Percentiles rank a stretch among this genome's conserved stretches.
Evolutionary conservation across 2,113 vertebrate species (phyloP).

Genomic region (Calyptommatus sinebrachiatus): DNA sequence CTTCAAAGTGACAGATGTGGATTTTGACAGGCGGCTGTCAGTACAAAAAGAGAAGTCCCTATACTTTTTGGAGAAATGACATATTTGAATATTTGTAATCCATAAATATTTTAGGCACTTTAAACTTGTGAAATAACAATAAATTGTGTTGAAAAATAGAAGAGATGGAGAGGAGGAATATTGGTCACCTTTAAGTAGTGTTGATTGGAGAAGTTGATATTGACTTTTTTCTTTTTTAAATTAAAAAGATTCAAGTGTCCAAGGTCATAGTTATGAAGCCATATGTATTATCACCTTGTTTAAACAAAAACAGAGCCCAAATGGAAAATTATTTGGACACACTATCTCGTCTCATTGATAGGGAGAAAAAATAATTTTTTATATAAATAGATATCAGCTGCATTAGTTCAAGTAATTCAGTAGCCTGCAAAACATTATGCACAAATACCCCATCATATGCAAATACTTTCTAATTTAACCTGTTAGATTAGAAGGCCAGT

Average conservation of each 20-base stretch:
- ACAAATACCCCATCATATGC: no score
- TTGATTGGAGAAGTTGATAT: not conserved
- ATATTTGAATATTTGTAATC: conserved; percentile 3
- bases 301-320: no score
- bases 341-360: no score
- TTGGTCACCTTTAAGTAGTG: not conserved
- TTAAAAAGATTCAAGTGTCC: not conserved
- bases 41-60: conserved; percentile 11
- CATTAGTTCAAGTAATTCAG: no score
- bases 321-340: no score
- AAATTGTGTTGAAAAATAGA: not conserved
- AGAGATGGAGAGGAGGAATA: not conserved
- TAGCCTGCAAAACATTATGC: no score
- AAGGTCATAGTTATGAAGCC: no score
- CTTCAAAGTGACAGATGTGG: conserved; percentile 25
- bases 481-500: no score
- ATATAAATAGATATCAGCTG: no score
- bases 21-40: conserved; percentile 24
- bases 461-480: no score
- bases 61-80: not conserved
- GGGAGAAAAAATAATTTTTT: no score
- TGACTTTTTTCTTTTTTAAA: not conserved
- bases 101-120: conserved; percentile 24
- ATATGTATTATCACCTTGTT: no score
- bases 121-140: conserved; percentile 10